Evolutionary conservation across 2,888 invertebrate genomes (phyloP).

Genomic region (Dysmachus trigonus): DNA sequence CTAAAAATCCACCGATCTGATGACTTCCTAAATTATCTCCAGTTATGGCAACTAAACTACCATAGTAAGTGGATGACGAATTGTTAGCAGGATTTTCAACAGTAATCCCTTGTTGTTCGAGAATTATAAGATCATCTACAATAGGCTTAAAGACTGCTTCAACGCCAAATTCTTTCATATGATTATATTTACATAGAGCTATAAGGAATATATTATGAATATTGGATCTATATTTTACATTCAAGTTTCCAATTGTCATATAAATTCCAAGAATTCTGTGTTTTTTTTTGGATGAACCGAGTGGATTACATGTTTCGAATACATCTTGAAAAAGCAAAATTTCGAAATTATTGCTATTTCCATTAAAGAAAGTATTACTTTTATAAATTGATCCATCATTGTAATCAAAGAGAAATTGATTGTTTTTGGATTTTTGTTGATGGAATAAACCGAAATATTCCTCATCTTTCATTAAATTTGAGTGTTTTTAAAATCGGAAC

Average conservation of each 20-base stretch:
- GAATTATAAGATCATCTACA: background rate
- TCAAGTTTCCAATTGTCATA: background rate
- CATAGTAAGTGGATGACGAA: background rate
- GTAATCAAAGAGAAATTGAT: background rate
- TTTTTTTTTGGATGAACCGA: background rate
- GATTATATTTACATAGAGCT: background rate
- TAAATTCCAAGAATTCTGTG: background rate
- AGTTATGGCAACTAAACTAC: background rate
- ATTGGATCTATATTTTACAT: background rate
- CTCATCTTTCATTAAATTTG: background rate
- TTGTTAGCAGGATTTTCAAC: background rate
- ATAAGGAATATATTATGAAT: constrained; percentile 4
- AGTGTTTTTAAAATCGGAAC: constrained; percentile 13
- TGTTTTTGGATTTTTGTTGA: background rate
- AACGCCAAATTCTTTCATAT: background rate
- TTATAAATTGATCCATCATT: background rate
- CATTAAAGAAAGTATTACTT: background rate
- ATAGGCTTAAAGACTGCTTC: background rate
- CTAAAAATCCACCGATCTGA: constrained; percentile 1
- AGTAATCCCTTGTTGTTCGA: background rate
- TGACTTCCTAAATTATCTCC: constrained; percentile 13
- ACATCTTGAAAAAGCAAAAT: background rate
- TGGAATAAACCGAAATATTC: background rate
- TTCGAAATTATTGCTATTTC: background rate
- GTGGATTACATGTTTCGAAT: constrained; percentile 15